Percentiles rank a stretch among this genome's conserved stretches.
phyloP scores from a whole-genome alignment of 2,113 vertebrate genomes.

The Australoheros scitulus region DNA sequence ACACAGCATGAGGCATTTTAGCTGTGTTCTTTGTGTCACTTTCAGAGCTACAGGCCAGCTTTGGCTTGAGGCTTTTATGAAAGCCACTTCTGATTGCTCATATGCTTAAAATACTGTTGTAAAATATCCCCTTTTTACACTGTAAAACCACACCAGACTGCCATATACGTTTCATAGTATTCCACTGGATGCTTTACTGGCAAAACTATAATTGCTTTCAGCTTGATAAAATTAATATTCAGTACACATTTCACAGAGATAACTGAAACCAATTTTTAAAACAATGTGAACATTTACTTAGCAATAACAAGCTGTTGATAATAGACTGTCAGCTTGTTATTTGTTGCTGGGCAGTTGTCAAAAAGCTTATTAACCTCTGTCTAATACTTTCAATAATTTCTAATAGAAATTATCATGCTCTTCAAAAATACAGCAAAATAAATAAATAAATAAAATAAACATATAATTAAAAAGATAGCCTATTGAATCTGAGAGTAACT shows the following conservation, averaged over 20 bases:
- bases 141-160: neutral
- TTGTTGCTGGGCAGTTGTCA: neutral
- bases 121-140: conserved; percentile 13
- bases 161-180: neutral
- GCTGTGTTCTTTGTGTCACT: conserved; percentile 17
- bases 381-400: neutral
- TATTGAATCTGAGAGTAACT: neutral
- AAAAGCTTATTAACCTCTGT: neutral
- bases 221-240: neutral
- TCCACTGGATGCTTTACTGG: neutral
- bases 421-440: neutral
- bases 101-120: neutral
- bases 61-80: conserved; percentile 17
- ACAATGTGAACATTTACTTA: neutral
- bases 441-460: too few species aligned
- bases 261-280: neutral
- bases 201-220: neutral
- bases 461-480: neutral
- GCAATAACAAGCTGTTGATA: neutral
- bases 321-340: neutral
- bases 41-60: conserved; percentile 8
- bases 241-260: neutral
- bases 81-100: conserved; percentile 6
- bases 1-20: conserved; percentile 19
- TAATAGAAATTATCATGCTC: neutral